Base-by-base conservation (phyloP, 2,888 invertebrate species). In the Julus scanicus region DNA sequence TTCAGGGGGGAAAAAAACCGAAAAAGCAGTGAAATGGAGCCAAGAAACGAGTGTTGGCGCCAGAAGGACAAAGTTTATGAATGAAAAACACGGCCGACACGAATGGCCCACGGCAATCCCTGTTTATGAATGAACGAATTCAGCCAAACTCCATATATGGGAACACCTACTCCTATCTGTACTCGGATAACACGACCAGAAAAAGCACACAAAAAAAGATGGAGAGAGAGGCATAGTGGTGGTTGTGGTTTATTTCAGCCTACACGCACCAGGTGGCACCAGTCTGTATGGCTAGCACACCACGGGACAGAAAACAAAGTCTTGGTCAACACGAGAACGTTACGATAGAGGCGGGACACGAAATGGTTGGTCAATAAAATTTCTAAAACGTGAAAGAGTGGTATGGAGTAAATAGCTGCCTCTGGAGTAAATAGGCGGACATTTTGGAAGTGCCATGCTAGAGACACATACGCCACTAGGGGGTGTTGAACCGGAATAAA, bases 1-100 rank as follows among this genome's bases (percentile, higher is more conserved):
- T 8, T 5, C 5, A 44, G 44, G 57, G 8, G 5, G 17, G 13
- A 86, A 86, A 86, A 86, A 86, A 86, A 17, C 86, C 48, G 49
- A 15, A 37, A 40, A 86, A 57, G 86, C 80, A 80, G 53, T 86
- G 86, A 86, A 40, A 85, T 85, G 48, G 80, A 85, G 86, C 86
- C 86, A 86, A 86, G 80, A 80, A 85, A 48, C 49, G 85, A 85
- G 44, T 57, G 57, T 44, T 87, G 87, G 87, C 87, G 87, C 87
- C 87, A 83, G 87, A 87, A 80, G 87, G 87, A 87, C 87, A 44
- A 87, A 87, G 44, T 87, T 87, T 87, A 83, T 87, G 87, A 87
- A 87, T 87, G 87, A 87, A 87, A 87, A 39, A 80, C 57, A 57
- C 29, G 86, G 39, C 63, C 39, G 86, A 49, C 63, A 63, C 48